phyloP scores from a whole-genome alignment of 2,113 vertebrate genomes.

The Microtus montanus region DNA sequence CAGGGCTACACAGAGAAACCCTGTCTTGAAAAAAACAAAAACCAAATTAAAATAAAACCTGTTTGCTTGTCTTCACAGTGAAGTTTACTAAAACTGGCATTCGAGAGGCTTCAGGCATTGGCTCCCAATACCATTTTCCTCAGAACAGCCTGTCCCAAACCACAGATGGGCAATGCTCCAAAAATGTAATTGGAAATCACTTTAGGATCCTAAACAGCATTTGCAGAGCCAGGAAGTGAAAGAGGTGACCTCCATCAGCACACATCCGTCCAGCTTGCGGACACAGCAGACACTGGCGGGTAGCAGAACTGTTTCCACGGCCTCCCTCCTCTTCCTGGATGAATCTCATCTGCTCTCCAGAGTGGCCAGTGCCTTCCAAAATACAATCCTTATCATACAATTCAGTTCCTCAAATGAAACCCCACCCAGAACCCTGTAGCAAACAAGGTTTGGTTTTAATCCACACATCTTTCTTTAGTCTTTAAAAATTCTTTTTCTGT shows the following conservation, averaged over 20 bases:
- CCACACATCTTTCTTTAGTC: background rate
- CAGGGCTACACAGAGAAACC: background rate
- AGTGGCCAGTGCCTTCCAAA: background rate
- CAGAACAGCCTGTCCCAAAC: background rate
- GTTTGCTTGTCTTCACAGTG: background rate
- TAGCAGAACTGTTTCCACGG: background rate
- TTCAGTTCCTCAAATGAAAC: background rate
- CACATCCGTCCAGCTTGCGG: background rate
- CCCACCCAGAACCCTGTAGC: background rate
- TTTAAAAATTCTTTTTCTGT: background rate
- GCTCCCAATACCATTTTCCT: background rate
- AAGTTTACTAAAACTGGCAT: background rate
- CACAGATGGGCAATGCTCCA: background rate
- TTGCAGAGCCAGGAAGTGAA: background rate
- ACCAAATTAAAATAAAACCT: background rate
- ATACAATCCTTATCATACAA: background rate
- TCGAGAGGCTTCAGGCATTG: background rate
- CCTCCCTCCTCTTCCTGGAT: background rate
- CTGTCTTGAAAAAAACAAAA: background rate
- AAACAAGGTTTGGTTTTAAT: background rate
- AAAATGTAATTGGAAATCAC: conserved; percentile 8
- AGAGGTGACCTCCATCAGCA: rapidly evolving
- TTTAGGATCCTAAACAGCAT: background rate
- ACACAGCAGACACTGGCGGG: background rate
- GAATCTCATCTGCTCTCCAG: background rate